Evolutionary conservation across 2,888 invertebrate species (phyloP).

Genomic region (Choreutis nemorana): DNA sequence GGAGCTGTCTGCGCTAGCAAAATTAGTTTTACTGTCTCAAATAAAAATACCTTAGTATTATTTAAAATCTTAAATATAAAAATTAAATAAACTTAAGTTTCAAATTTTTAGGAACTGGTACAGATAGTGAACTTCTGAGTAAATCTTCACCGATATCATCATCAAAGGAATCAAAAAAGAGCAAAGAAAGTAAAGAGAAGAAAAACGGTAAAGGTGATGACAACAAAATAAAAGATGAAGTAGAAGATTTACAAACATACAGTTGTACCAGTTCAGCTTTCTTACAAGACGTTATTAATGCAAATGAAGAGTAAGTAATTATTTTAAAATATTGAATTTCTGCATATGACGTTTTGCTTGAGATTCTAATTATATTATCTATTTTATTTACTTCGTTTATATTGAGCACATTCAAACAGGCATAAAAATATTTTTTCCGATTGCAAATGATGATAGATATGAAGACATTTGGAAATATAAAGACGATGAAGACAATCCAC

Average conservation of each 20-base stretch:
- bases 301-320: conserved; percentile 72
- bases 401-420: no score
- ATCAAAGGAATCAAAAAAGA: conserved; percentile 81
- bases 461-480: conserved; percentile 85
- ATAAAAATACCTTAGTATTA: background rate
- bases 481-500: conserved; percentile 76
- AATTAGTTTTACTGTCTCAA: no score
- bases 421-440: no score
- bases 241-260: conserved; percentile 69
- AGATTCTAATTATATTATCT: no score
- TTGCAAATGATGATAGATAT: no score
- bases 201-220: conserved; percentile 55
- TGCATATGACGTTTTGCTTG: no score
- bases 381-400: no score
- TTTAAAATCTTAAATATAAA: no score
- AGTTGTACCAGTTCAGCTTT: conserved; percentile 77
- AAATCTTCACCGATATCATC: conserved; percentile 80
- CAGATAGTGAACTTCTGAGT: conserved; percentile 81
- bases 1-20: no score
- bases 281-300: conserved; percentile 73
- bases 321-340: background rate
- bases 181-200: conserved; percentile 75
- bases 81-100: no score
- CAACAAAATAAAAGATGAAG: conserved; percentile 68
- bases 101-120: conserved; percentile 55